Base-by-base conservation (phyloP, 2,797 vertebrate genomes). In the Typhlichthys subterraneus region DNA sequence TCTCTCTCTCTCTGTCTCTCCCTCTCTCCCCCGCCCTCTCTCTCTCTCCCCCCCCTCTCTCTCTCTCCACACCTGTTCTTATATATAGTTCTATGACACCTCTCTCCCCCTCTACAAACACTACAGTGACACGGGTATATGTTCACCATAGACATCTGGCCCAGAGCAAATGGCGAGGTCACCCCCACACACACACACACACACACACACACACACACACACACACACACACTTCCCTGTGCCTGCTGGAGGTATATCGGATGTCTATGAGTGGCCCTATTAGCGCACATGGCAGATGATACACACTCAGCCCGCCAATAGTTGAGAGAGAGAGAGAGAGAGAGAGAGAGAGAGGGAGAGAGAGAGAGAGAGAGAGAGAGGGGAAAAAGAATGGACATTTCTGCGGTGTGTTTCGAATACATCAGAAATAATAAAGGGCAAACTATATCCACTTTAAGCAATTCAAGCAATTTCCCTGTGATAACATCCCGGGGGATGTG, bases 381-480 rank as follows among this genome's bases (percentile, higher is more conserved):
- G 51, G 12, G 15, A 5, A 2, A 14, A 10, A 8, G 9, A 14
- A 10, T 3, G 15, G 2, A 17, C n/a, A 82, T 89, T 89, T 92
- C 90, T 92, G 83, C 76, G 79, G 84, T 89, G 53, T 91, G 88
- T 91, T 92, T 90, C 89, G 86, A 90, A 89, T 81, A 85, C 68
- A 70, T 88, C 84, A 80, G 87, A 91, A 89, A 93, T 91, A 92
- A 91, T 93, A 91, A 89, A 91, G 63, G 79, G 72, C 80, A 87
- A 89, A 91, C 87, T 91, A 81, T 88, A 89, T 88, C 83, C 89
- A 89, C 90, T 92, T 90, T 77, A 84, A 4, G 87, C 89, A 89
- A 89, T 88, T 92, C 89, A 90, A 92, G 90, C 91, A 91, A 90
- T 90, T 91, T 92, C 81, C 77, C 83, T 63, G 13, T 85, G 89